Conservation (phyloP, 2,113 vertebrate species). For the Chamaea fasciata region DNA sequence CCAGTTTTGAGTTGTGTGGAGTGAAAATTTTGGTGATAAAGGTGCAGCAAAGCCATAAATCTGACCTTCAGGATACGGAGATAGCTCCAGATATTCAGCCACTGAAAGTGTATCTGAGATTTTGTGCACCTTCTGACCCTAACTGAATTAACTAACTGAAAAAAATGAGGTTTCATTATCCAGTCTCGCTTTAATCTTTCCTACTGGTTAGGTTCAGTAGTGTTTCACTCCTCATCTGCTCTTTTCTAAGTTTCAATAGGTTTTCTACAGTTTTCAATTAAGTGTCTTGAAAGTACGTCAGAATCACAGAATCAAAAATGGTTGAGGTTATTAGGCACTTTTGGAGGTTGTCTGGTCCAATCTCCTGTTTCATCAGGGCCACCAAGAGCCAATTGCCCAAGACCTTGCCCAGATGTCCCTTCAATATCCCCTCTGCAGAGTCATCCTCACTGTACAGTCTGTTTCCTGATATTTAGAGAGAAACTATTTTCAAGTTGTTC, state of each 20-base stretch:
- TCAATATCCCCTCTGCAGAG: background rate
- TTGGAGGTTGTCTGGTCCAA: background rate
- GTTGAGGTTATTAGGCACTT: background rate
- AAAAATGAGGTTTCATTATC: background rate
- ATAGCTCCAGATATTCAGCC: background rate
- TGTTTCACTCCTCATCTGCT: background rate
- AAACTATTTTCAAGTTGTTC: background rate
- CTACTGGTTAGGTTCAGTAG: background rate
- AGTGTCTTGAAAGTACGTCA: background rate
- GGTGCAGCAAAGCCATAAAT: accelerated
- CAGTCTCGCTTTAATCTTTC: background rate
- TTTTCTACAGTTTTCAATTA: background rate
- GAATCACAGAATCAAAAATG: background rate
- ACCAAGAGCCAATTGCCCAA: background rate
- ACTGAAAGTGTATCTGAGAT: background rate
- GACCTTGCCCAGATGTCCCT: background rate
- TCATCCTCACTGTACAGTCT: background rate
- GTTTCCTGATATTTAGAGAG: background rate
- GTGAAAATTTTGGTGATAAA: background rate
- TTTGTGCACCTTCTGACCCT: background rate
- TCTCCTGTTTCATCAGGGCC: background rate
- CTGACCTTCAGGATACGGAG: background rate
- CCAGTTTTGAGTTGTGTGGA: background rate
- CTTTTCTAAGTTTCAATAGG: background rate
- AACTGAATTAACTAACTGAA: background rate